Conservation (phyloP, 2,888 invertebrate species). For the Drosophila anomalata region DNA sequence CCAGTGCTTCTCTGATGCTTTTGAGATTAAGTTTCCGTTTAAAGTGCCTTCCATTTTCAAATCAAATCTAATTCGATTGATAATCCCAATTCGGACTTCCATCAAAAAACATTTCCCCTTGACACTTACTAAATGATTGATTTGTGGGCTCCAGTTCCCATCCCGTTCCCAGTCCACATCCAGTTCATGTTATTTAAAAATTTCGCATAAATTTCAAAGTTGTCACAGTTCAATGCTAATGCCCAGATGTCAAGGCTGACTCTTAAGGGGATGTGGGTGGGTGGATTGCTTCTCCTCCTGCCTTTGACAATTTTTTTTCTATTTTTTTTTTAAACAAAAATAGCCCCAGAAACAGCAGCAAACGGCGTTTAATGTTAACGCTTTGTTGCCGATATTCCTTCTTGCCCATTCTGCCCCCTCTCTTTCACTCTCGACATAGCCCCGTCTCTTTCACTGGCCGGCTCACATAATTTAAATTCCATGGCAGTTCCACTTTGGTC, state of each 20-base stretch:
- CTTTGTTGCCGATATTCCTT: constrained; percentile 35
- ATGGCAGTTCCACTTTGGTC: constrained; percentile 46
- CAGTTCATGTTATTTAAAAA: background rate
- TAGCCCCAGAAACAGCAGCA: background rate
- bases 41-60: no score
- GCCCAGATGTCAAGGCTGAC: constrained; percentile 6
- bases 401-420: background rate
- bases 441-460: background rate
- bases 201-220: constrained; percentile 1
- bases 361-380: constrained; percentile 51
- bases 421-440: background rate
- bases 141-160: background rate
- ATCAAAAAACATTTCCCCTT: background rate
- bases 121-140: constrained; percentile 6
- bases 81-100: background rate
- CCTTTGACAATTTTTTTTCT: constrained; percentile 42
- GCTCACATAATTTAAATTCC: constrained; percentile 56
- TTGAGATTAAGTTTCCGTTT: no score
- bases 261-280: background rate
- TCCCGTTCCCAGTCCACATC: background rate
- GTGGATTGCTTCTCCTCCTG: constrained; percentile 1
- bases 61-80: no score
- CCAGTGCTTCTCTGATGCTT: no score
- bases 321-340: constrained; percentile 4
- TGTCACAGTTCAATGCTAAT: constrained; percentile 10